Evolutionary conservation across 2,113 vertebrate genomes (phyloP), one percentile per base, ranked within the genome.

Genomic region (Mastomys natalensis): DNA sequence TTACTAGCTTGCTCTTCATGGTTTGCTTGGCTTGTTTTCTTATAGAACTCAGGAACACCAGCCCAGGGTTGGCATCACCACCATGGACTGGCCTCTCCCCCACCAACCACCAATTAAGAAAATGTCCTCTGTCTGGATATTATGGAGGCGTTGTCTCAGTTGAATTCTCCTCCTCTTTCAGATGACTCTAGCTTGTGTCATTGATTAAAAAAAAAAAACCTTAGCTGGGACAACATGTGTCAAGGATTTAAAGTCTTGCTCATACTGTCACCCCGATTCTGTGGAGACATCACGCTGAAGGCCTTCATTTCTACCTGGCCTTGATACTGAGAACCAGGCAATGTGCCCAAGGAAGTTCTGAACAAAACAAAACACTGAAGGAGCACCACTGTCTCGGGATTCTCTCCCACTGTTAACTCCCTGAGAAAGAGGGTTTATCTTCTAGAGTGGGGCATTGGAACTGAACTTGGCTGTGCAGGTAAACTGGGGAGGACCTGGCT

Each of bases 391-490:
- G 3, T 45, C 17, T 16, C 4, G 29, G 24, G n/a, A n/a, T 45
- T 76, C 87, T 93, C 53, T 53, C 19, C 95, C 62, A 48, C 9
- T 0, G 1, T 70, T 24, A 55, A 82, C 43, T 86, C 55, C 64
- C 1, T 3, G 77, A 64, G 76, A 78, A 84, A 70, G 43, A 70
- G 9, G 26, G 43, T 87, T 93, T 22, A 5, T 92, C 86, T 60
- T 92, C 77, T 5, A n/a, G 73, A 66, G 64, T 64, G 22, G 12
- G 12, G 17, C 3, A 16, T 45, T 55, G 66, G 70, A 82, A 76
- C 85, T 64, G 43, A 96, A 96, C 64, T 96, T 78, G 68, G 72
- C 87, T 24, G 19, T 4, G 11, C 76, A 96, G 90, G 95, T 92
- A 92, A 86, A 82, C 72, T 82, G 87, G 37, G n/a, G 76, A 81